Conservation (phyloP, 2,113 vertebrate genomes). For the Myrmecobius fasciatus region DNA sequence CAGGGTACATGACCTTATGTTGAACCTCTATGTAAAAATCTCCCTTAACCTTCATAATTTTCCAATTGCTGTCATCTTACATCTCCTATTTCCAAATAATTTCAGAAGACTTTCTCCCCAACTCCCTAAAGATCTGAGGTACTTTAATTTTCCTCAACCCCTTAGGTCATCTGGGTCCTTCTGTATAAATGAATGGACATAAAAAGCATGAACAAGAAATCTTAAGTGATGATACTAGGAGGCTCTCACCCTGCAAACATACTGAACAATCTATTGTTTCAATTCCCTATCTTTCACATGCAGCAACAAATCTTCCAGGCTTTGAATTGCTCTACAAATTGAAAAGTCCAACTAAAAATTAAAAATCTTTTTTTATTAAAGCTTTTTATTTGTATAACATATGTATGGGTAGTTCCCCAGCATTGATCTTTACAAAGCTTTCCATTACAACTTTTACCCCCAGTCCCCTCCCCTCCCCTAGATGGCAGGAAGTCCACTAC, state of each 20-base stretch:
- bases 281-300: neutral
- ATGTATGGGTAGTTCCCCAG: no score
- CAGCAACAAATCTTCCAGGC: neutral
- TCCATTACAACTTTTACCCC: no score
- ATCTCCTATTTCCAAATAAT: neutral
- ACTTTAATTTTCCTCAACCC: neutral
- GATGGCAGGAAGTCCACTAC: no score
- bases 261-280: neutral
- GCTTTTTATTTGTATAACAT: no score
- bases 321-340: neutral
- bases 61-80: neutral
- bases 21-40: neutral
- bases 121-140: neutral
- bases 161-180: neutral
- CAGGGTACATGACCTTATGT: neutral
- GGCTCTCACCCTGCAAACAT: neutral
- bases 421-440: no score
- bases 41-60: neutral
- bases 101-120: neutral
- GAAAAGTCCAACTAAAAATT: neutral
- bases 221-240: neutral
- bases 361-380: no score
- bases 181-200: neutral
- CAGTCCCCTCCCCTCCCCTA: no score
- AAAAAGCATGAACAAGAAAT: neutral